Evolutionary conservation across 2,797 vertebrate genomes (phyloP).

Genomic region (Sebastes itinus): DNA sequence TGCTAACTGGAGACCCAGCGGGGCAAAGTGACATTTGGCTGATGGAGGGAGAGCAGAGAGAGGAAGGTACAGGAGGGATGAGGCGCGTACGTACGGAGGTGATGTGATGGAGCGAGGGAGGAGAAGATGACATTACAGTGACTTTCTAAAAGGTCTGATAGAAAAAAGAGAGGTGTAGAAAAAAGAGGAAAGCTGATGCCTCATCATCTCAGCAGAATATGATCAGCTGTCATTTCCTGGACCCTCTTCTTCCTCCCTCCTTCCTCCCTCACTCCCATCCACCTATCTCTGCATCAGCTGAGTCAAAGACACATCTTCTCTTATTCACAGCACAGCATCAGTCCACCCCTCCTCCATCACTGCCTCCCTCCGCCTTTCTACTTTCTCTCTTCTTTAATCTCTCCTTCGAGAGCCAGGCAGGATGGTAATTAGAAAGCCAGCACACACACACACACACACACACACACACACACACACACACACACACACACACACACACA

Average conservation of each 20-base stretch:
- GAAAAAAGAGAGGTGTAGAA: neutral
- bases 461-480: neutral
- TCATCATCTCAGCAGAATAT: slow-evolving; percentile 44
- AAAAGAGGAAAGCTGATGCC: slow-evolving; percentile 13
- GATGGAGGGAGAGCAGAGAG: slow-evolving; percentile 6
- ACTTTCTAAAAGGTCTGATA: slow-evolving; percentile 29
- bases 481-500: neutral
- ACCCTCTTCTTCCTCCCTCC: neutral
- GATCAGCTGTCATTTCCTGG: slow-evolving; percentile 30
- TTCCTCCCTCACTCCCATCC: neutral
- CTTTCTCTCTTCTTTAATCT: slow-evolving; percentile 33
- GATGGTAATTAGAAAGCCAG: slow-evolving; percentile 36
- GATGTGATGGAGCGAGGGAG: neutral
- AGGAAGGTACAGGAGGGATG: neutral
- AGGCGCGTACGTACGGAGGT: neutral
- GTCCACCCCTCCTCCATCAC: neutral
- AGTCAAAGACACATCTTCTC: slow-evolving; percentile 20
- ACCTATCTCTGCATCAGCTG: slow-evolving; percentile 21
- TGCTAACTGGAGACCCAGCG: slow-evolving; percentile 20
- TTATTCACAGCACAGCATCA: slow-evolving; percentile 5
- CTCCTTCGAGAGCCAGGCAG: slow-evolving; percentile 11
- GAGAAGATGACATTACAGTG: slow-evolving; percentile 13
- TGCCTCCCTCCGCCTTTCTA: neutral
- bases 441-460: neutral
- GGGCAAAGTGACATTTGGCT: slow-evolving; percentile 35